Conservation (phyloP, 2,797 vertebrate species). For the Squalus acanthias region DNA sequence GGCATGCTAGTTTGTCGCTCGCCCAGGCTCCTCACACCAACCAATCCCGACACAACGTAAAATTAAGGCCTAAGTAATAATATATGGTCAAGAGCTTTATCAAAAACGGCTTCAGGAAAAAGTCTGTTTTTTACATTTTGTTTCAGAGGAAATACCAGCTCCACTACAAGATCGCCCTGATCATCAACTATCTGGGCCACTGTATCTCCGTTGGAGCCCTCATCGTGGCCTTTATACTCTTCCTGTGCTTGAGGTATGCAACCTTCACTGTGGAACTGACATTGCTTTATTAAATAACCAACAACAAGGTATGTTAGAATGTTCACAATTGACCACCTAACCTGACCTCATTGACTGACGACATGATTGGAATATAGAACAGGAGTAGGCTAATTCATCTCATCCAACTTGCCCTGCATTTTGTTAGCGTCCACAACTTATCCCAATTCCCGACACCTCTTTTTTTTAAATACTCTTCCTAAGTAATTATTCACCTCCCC, state of each 20-base stretch:
- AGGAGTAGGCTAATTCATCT: background rate
- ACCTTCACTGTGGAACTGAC: conserved; percentile 39
- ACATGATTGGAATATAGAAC: background rate
- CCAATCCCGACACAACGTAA: background rate
- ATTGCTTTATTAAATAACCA: background rate
- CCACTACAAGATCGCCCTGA: conserved; percentile 89
- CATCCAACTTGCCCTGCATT: background rate
- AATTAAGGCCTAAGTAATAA: background rate
- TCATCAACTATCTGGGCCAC: conserved; percentile 97
- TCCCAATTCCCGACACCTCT: background rate
- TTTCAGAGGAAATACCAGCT: conserved; percentile 78
- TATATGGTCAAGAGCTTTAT: background rate
- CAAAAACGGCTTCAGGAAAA: background rate
- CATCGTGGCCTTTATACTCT: conserved; percentile 87
- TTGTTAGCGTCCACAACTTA: background rate
- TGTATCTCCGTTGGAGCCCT: conserved; percentile 88
- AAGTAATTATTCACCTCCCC: background rate
- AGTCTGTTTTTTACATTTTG: background rate
- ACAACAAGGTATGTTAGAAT: background rate
- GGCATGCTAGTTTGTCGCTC: background rate
- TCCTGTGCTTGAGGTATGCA: conserved; percentile 89
- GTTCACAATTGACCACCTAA: background rate
- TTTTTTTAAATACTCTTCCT: background rate
- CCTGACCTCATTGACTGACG: background rate
- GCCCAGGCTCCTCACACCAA: background rate